These are phyloP conservation scores for Cistogaster globosa DNA, from an alignment of 2,888 invertebrate genomes.

Conservation along the genomic window DNA sequence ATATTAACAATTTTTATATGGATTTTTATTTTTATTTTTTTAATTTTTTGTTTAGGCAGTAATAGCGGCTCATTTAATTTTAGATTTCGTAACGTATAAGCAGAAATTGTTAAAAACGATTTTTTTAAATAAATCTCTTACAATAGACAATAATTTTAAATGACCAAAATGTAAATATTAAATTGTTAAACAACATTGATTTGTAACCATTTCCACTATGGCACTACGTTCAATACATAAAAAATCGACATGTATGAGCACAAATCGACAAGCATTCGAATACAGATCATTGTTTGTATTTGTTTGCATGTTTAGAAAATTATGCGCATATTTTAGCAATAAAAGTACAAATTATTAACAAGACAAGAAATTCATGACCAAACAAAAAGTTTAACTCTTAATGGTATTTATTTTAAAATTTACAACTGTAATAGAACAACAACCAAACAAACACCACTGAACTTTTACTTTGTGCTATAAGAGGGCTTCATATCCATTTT, in stretches of 20 bases:
- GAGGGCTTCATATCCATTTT: constrained; percentile 62
- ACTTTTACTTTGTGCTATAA: constrained; percentile 41
- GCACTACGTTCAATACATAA: neutral
- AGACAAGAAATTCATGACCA: constrained; percentile 70
- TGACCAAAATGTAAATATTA: constrained; percentile 59
- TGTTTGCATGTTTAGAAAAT: too few relatives aligned
- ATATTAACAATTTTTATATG: too few relatives aligned
- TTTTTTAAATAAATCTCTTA: constrained; percentile 63
- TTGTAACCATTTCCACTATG: constrained; percentile 36
- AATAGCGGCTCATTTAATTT: too few relatives aligned
- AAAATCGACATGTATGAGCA: neutral
- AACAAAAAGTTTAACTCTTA: constrained; percentile 71
- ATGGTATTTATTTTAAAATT: constrained; percentile 71
- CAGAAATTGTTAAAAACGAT: constrained; percentile 36
- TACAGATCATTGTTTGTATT: constrained; percentile 7
- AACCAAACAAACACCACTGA: constrained; percentile 32
- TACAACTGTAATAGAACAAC: constrained; percentile 59
- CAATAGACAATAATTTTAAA: constrained; percentile 63
- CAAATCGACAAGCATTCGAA: constrained; percentile 15
- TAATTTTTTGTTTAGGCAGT: too few relatives aligned
- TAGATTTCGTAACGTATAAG: neutral
- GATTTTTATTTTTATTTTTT: too few relatives aligned
- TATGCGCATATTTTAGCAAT: constrained; percentile 81
- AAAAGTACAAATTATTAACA: constrained; percentile 74
- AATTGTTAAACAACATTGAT: constrained; percentile 63